Conservation (phyloP, 64 coral and sea anemone genomes). For the Pachyseris speciosa region DNA sequence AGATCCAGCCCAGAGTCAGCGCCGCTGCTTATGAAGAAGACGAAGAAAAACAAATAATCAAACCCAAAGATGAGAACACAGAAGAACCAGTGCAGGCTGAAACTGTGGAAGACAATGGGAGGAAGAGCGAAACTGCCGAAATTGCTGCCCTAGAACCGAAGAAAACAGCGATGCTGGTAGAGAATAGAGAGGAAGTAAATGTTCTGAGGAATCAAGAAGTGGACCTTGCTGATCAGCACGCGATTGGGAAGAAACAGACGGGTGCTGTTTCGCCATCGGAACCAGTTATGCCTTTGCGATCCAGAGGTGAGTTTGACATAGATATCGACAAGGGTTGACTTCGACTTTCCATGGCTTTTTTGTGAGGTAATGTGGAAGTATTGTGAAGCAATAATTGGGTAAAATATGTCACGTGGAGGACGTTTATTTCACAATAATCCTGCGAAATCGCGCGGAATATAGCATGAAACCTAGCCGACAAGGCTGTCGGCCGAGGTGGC, state of each 20-base stretch:
- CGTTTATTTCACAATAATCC: too few relatives aligned
- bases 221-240: neutral
- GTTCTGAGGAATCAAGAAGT: neutral
- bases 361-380: too few relatives aligned
- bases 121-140: neutral
- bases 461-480: too few relatives aligned
- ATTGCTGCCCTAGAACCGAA: neutral
- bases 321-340: too few relatives aligned
- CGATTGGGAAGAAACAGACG: neutral
- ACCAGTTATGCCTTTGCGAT: neutral
- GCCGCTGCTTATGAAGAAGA: neutral
- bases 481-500: too few relatives aligned
- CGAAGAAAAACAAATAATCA: neutral
- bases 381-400: too few relatives aligned
- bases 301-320: slow-evolving; percentile 1
- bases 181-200: neutral
- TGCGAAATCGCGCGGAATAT: too few relatives aligned
- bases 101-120: neutral
- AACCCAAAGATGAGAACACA: neutral
- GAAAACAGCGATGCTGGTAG: neutral
- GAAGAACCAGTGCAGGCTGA: neutral
- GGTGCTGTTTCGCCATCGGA: neutral
- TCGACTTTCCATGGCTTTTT: too few relatives aligned
- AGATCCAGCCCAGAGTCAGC: neutral
- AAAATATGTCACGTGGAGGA: too few relatives aligned